Evolutionary conservation across 2,888 invertebrate genomes (phyloP).

Genomic region (Anthophora plumipes): DNA sequence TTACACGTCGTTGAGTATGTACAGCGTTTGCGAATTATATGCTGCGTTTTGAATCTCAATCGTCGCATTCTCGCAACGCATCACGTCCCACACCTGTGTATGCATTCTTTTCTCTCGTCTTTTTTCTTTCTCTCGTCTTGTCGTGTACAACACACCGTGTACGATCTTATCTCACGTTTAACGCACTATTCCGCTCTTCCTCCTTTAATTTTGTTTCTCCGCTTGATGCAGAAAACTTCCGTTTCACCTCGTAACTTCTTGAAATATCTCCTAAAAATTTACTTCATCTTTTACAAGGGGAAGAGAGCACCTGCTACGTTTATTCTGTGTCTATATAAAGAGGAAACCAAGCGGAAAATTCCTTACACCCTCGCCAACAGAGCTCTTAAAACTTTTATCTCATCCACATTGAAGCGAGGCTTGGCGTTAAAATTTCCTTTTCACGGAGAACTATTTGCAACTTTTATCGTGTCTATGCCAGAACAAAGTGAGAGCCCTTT

Average conservation of each 20-base stretch:
- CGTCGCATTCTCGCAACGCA: conserved; percentile 23
- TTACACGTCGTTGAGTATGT: conserved; percentile 49
- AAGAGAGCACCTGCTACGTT: neutral
- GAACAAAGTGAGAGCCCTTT: too few species aligned
- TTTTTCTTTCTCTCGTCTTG: conserved; percentile 5
- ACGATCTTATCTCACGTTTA: conserved; percentile 40
- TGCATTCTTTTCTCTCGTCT: neutral
- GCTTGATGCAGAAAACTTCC: conserved; percentile 1
- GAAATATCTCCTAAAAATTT: neutral
- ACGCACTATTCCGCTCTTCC: conserved; percentile 12
- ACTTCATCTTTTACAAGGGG: neutral
- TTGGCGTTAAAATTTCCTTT: neutral
- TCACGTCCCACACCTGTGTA: conserved; percentile 51
- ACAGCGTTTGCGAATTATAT: conserved; percentile 54
- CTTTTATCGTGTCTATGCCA: neutral
- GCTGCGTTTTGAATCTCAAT: conserved; percentile 60
- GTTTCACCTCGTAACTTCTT: neutral
- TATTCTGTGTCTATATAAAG: too few species aligned
- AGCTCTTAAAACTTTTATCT: neutral
- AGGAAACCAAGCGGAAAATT: neutral
- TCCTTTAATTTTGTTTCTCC: conserved; percentile 19
- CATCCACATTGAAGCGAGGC: too few species aligned
- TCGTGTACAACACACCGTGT: conserved; percentile 25
- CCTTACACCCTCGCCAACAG: neutral
- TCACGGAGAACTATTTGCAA: neutral